Percentiles rank a stretch among this genome's conserved stretches.
Evolutionary conservation across 2,888 invertebrate genomes (phyloP).

Genomic region (Drosophila helvetica): DNA sequence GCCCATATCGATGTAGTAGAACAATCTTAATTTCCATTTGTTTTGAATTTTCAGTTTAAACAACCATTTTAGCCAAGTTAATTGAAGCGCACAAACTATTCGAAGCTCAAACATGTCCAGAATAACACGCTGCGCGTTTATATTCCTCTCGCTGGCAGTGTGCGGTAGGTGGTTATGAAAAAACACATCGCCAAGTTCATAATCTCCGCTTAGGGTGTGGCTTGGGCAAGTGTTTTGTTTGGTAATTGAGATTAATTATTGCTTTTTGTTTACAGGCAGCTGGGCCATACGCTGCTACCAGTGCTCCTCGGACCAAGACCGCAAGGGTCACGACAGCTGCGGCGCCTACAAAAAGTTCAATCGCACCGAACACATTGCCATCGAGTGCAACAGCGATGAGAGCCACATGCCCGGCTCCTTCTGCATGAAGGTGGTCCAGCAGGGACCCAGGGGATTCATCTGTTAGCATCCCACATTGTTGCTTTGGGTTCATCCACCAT

Average conservation of each 20-base stretch:
- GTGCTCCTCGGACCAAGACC: conserved; percentile 94
- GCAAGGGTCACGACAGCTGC: conserved; percentile 90
- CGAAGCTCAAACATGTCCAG: conserved; percentile 38
- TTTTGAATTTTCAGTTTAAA: conserved; percentile 21
- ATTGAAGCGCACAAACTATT: conserved; percentile 23
- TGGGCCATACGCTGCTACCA: conserved; percentile 94
- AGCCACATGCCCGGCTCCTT: conserved; percentile 97
- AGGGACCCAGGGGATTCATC: conserved; percentile 96
- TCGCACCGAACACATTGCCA: conserved; percentile 92
- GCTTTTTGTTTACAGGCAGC: conserved; percentile 54
- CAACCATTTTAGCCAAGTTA: conserved; percentile 20
- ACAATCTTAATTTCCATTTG: too few relatives aligned
- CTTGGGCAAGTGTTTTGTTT: conserved; percentile 41
- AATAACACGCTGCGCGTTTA: conserved; percentile 51
- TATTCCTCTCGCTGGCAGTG: conserved; percentile 52
- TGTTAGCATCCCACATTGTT: conserved; percentile 86
- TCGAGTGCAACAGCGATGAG: conserved; percentile 97
- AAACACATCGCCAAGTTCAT: not conserved
- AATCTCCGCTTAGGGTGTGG: conserved; percentile 61
- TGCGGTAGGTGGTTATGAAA: conserved; percentile 46
- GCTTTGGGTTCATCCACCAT: not conserved
- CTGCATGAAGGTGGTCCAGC: conserved; percentile 97
- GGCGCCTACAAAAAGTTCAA: conserved; percentile 95
- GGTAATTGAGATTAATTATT: conserved; percentile 27
- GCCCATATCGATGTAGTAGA: too few relatives aligned